A percentile compares a stretch with the other conserved stretches of the same genome.
Conservation (phyloP, 1,140 invertebrate genomes). For the Epicauta chinensis region DNA sequence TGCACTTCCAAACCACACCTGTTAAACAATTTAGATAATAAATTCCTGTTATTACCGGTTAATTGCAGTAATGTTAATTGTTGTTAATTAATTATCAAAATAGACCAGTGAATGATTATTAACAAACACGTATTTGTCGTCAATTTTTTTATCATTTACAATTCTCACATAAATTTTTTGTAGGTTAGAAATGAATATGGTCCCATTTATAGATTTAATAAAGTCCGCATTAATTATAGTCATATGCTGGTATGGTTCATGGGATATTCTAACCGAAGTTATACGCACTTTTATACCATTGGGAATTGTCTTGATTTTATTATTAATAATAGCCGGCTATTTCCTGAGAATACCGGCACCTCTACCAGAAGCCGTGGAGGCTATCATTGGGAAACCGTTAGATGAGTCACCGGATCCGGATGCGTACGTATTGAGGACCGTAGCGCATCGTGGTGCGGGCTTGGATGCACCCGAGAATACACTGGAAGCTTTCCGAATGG, state of each 20-base stretch:
- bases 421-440: slow-evolving; percentile 46
- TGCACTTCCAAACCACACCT: too few species aligned
- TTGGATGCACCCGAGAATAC: slow-evolving; percentile 71
- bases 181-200: too few species aligned
- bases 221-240: neutral
- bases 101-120: too few species aligned
- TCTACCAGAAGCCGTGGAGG: slow-evolving; percentile 33
- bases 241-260: slow-evolving; percentile 10
- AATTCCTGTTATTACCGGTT: too few species aligned
- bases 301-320: slow-evolving; percentile 25
- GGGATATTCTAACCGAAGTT: slow-evolving; percentile 15
- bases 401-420: slow-evolving; percentile 28
- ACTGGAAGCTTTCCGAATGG: slow-evolving; percentile 60
- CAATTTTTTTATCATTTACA: too few species aligned
- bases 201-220: too few species aligned
- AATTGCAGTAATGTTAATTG: too few species aligned
- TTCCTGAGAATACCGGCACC: slow-evolving; percentile 39
- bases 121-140: too few species aligned
- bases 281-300: slow-evolving; percentile 32
- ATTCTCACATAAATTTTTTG: too few species aligned
- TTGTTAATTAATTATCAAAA: too few species aligned
- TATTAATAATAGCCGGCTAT: slow-evolving; percentile 25
- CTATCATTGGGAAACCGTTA: slow-evolving; percentile 45
- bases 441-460: slow-evolving; percentile 63
- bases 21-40: too few species aligned